Evolutionary conservation across 2,888 invertebrate genomes (phyloP).

Genomic region (Tyria jacobaeae): DNA sequence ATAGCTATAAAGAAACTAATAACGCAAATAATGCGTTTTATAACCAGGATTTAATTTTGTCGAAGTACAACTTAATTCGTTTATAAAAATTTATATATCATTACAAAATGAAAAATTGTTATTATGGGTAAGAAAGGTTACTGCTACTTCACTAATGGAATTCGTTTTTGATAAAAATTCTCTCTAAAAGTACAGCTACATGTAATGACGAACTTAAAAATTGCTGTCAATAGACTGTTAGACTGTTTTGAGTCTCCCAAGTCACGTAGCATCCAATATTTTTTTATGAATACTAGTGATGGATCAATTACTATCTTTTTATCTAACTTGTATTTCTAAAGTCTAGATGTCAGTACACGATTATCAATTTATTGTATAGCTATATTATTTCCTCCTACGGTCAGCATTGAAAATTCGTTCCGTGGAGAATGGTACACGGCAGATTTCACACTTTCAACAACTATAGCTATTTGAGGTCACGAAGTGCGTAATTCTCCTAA

Average conservation of each 20-base stretch:
- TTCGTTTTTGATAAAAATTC: constrained; percentile 29
- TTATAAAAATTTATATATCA: too few species aligned
- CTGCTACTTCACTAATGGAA: constrained; percentile 29
- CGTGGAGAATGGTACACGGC: too few species aligned
- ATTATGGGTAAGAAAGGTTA: constrained; percentile 24
- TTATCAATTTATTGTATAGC: background rate
- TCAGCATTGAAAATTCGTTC: background rate
- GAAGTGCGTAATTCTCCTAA: too few species aligned
- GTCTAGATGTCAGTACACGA: background rate
- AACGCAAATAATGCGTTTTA: too few species aligned
- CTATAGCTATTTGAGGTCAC: too few species aligned
- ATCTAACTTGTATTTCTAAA: background rate
- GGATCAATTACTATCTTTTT: constrained; percentile 5
- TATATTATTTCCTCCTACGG: background rate
- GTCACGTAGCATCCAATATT: constrained; percentile 9
- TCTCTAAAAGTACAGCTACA: constrained; percentile 25
- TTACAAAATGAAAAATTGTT: too few species aligned
- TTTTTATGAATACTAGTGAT: background rate
- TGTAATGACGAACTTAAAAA: constrained; percentile 27
- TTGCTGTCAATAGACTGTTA: constrained; percentile 2
- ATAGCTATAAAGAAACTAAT: too few species aligned
- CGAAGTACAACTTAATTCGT: too few species aligned
- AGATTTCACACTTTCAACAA: too few species aligned
- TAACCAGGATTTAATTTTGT: too few species aligned
- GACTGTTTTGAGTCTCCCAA: background rate